A percentile compares a stretch with the other conserved stretches of the same genome.
phyloP scores from a whole-genome alignment of 2,888 invertebrate species.

The Tetranychus truncatus region DNA sequence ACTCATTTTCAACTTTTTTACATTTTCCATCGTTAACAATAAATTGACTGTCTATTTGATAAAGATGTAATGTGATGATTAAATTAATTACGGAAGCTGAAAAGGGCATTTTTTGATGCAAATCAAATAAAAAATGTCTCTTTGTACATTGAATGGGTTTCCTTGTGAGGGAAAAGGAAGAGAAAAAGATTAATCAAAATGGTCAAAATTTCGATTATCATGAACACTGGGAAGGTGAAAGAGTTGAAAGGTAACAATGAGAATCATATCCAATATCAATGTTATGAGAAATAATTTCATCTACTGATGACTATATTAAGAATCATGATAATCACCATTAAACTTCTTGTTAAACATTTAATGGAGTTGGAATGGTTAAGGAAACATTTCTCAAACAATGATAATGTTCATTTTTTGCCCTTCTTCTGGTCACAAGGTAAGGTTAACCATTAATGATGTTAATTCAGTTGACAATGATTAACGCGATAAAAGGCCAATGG shows the following conservation, averaged over 20 bases:
- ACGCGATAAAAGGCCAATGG: neutral
- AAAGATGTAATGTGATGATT: neutral
- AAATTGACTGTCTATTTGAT: too few species aligned
- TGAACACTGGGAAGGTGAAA: neutral
- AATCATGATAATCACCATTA: neutral
- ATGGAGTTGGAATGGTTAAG: neutral
- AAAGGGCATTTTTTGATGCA: neutral
- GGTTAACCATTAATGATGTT: neutral
- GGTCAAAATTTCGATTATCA: neutral
- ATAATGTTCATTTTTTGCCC: neutral
- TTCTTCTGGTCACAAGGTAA: neutral
- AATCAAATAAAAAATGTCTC: too few species aligned
- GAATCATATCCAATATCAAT: neutral
- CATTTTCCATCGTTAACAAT: too few species aligned
- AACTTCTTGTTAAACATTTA: neutral
- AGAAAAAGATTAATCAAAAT: neutral
- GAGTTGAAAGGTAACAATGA: neutral
- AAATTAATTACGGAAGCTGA: neutral
- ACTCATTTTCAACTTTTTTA: too few species aligned
- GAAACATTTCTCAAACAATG: neutral
- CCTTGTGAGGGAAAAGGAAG: too few species aligned
- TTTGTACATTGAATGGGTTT: too few species aligned
- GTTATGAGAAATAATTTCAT: neutral
- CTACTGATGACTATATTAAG: neutral
- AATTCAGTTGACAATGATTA: neutral